A percentile compares a stretch with the other conserved stretches of the same genome.
phyloP scores from a whole-genome alignment of 2,888 invertebrate genomes.

The Hyppa rectilinea region DNA sequence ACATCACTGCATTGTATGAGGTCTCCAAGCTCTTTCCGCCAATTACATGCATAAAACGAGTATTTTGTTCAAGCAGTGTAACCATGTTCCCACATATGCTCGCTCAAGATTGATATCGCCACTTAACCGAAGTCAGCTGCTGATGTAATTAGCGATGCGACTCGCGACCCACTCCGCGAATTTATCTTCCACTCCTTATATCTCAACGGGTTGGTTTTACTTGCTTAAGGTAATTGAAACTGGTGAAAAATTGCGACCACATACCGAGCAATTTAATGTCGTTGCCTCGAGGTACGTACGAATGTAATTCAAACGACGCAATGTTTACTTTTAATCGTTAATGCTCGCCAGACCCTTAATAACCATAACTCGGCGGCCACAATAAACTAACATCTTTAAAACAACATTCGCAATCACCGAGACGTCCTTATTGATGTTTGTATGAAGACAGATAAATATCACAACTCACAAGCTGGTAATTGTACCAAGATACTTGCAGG shows the following conservation, averaged over 20 bases:
- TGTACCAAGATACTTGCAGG: conserved; percentile 40
- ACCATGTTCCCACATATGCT: conserved; percentile 75
- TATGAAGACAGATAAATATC: conserved; percentile 55
- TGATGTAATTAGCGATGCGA: conserved; percentile 82
- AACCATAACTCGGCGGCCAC: conserved; percentile 58
- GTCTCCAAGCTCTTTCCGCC: conserved; percentile 58
- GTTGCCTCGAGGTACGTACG: conserved; percentile 71
- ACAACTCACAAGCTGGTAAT: conserved; percentile 48
- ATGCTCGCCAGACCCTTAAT: conserved; percentile 55
- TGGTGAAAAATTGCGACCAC: conserved; percentile 84
- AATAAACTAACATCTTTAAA: conserved; percentile 66
- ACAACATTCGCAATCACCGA: conserved; percentile 62
- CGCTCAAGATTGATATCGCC: conserved; percentile 82
- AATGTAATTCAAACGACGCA: conserved; percentile 67
- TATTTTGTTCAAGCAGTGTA: conserved; percentile 69
- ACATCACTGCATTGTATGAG: conserved; percentile 53
- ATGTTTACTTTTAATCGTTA: conserved; percentile 70
- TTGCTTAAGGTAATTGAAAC: conserved; percentile 79
- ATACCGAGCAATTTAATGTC: conserved; percentile 79
- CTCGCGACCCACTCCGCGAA: conserved; percentile 70
- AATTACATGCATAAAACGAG: conserved; percentile 69
- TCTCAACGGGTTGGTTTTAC: conserved; percentile 69
- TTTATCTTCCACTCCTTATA: conserved; percentile 72
- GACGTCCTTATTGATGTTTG: conserved; percentile 58
- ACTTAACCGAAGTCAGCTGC: conserved; percentile 82